Percentiles rank a stretch among this genome's conserved stretches.
phyloP scores from a whole-genome alignment of 2,797 vertebrate genomes.

The Taenioides sp. region DNA sequence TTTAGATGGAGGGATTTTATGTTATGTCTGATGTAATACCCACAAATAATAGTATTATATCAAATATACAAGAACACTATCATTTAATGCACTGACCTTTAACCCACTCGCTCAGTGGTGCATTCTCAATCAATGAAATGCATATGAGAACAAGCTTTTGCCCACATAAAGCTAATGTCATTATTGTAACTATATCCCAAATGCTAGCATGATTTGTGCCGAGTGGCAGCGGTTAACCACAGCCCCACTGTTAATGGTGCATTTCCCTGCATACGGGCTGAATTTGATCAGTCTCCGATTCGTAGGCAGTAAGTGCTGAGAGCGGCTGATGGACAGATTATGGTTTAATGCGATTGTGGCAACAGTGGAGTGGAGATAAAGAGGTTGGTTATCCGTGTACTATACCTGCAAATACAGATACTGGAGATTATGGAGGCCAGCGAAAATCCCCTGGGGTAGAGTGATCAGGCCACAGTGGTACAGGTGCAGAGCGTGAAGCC shows the following conservation, averaged over 20 bases:
- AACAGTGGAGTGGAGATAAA: slow-evolving; percentile 50
- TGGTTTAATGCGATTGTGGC: slow-evolving; percentile 46
- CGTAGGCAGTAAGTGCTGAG: slow-evolving; percentile 47
- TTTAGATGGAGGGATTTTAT: slow-evolving; percentile 6
- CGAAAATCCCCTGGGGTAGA: slow-evolving; percentile 87
- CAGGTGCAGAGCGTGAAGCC: slow-evolving; percentile 92
- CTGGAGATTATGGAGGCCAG: slow-evolving; percentile 91
- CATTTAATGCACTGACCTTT: slow-evolving; percentile 13
- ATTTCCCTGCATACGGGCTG: slow-evolving; percentile 39
- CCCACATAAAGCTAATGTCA: slow-evolving; percentile 17
- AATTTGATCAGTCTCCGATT: slow-evolving; percentile 53
- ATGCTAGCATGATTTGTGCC: slow-evolving; percentile 5
- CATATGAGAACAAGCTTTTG: slow-evolving; percentile 11
- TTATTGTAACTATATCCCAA: slow-evolving; percentile 19
- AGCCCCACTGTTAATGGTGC: slow-evolving; percentile 17
- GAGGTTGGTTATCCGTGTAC: slow-evolving; percentile 25
- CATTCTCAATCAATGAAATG: slow-evolving; percentile 23
- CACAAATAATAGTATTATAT: background rate
- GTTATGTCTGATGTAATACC: background rate
- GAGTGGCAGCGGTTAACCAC: slow-evolving; percentile 11
- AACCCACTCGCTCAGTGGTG: slow-evolving; percentile 8
- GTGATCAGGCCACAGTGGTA: slow-evolving; percentile 91
- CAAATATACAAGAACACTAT: background rate
- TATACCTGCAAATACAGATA: slow-evolving; percentile 94
- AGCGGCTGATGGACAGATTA: slow-evolving; percentile 56